A percentile compares a stretch with the other conserved stretches of the same genome.
Evolutionary conservation across 2,888 invertebrate genomes (phyloP).

Genomic region (Napeogenes sylphis): DNA sequence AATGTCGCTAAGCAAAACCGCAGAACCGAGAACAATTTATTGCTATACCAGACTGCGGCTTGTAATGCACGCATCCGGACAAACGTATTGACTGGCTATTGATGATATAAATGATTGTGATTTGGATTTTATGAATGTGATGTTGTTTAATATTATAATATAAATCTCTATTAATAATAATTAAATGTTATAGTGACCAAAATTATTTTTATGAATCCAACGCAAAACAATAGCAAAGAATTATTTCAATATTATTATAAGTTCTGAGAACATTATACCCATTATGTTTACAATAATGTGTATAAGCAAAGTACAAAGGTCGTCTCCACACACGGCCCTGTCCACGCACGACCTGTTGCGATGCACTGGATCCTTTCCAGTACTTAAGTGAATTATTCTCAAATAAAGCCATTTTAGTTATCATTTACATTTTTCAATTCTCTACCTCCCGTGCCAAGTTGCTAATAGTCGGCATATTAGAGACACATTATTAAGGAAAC

Average conservation of each 20-base stretch:
- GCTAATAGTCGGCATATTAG: constrained; percentile 14
- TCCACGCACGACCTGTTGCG: constrained; percentile 66
- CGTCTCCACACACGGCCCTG: constrained; percentile 35
- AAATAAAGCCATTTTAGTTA: constrained; percentile 68
- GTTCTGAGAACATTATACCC: too few species aligned
- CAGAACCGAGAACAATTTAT: constrained; percentile 53
- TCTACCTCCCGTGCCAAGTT: constrained; percentile 60
- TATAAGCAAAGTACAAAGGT: not conserved
- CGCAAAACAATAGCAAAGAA: too few species aligned
- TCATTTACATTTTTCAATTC: constrained; percentile 77
- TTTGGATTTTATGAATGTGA: not conserved
- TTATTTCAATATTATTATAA: too few species aligned
- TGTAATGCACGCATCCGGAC: constrained; percentile 44
- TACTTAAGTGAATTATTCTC: constrained; percentile 66
- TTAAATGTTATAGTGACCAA: too few species aligned
- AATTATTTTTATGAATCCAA: too few species aligned
- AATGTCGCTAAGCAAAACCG: constrained; percentile 46
- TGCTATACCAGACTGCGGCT: constrained; percentile 48
- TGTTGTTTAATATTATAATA: too few species aligned
- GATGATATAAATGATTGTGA: not conserved
- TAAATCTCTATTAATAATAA: too few species aligned
- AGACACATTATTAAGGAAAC: not conserved
- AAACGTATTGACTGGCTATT: constrained; percentile 18
- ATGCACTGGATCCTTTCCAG: constrained; percentile 63
- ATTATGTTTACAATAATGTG: too few species aligned